phyloP scores from a whole-genome alignment of 2,113 vertebrate genomes.

The human (Homo sapiens) region GRCh38 chr14:90105001-90105500 shows the following conservation, averaged over 20 bases:
- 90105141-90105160: fast-evolving
- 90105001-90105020: neutral
- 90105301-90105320: neutral
- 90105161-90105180: fast-evolving
- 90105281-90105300: neutral
- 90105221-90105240: neutral
- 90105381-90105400: neutral
- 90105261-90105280: neutral
- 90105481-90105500: too few species aligned
- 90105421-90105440: neutral
- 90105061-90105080: neutral
- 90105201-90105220: neutral
- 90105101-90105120: neutral
- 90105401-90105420: neutral
- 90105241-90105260: neutral
- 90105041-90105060: neutral
- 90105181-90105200: fast-evolving
- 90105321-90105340: neutral
- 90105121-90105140: too few species aligned
- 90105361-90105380: neutral
- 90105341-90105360: too few species aligned
- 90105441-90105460: neutral
- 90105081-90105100: neutral
- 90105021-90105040: neutral
- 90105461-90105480: neutral